Conservation (phyloP, 2,797 vertebrate species). For the Anguilla obscura region DNA sequence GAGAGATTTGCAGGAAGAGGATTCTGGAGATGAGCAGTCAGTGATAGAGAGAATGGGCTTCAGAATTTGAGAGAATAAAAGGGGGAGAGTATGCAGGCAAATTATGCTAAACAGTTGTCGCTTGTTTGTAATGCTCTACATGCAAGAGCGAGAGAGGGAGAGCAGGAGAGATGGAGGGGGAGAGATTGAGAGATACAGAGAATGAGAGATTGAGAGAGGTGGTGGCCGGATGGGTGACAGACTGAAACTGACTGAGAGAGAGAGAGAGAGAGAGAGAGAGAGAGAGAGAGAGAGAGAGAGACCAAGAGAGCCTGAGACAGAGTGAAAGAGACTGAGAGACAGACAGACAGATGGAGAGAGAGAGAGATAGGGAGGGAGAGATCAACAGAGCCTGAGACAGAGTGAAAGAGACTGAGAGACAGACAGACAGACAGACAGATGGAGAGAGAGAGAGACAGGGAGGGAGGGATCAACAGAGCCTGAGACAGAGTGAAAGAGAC, state of each 20-base stretch:
- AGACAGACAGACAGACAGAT: background rate
- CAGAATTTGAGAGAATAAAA: background rate
- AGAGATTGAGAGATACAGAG: background rate
- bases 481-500: constrained; percentile 16
- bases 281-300: background rate
- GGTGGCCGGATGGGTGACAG: background rate
- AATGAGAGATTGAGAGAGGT: background rate
- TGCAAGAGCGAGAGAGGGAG: background rate
- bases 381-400: constrained; percentile 19
- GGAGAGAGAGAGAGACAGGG: background rate
- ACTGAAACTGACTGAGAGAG: too few relatives aligned
- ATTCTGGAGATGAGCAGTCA: background rate
- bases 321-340: background rate
- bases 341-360: background rate
- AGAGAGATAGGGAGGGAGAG: background rate
- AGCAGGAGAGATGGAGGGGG: background rate
- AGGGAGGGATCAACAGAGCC: constrained; percentile 1
- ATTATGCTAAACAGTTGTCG: background rate
- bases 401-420: background rate
- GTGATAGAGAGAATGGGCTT: background rate
- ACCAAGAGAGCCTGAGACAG: background rate
- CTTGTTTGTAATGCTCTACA: background rate
- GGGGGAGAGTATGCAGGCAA: background rate
- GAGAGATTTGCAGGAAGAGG: background rate
- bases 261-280: background rate